Base-by-base conservation (phyloP, 2,797 vertebrate species). In the Manis javanica region DNA sequence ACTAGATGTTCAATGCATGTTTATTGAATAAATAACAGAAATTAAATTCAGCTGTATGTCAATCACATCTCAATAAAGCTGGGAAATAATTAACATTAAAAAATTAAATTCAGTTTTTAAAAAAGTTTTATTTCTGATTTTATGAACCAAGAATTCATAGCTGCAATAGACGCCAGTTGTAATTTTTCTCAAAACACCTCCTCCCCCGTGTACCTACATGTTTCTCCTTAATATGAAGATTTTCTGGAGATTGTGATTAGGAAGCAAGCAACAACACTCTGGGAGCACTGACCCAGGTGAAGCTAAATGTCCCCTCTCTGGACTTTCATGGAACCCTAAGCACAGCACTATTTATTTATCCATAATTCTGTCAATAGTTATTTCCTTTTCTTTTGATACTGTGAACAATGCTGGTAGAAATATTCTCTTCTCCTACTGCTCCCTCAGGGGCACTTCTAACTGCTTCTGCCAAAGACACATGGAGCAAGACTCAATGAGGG, bases 81-180 rank as follows among this genome's bases (percentile, higher is more conserved):
- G 29, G 11, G 19, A 42, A 53, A 42, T 39, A 82, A 49, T 34
- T 16, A 49, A 34, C 19, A 24, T 53, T n/a, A 64, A 7, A 79
- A 78, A 77, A 85, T 19, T 51, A 21, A 68, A 46, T 82, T 63
- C 39, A n/a, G 6, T 53, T 74, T 79, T 91, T 15, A 5, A 19
- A n/a, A 78, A 89, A 77, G 64, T 88, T 91, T 61, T 85, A 55
- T 59, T 63, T 55, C 55, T 86, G n/a, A 72, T 24, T 81, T 89
- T 78, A 64, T 91, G 49, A 42, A 83, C 31, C 63, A 66, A 72
- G 21, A 87, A 95, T 87, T 79, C 49, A 69, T 63, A 86, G 2
- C 46, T 87, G 16, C 9, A 68, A 72, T 31, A 63, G 57, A 96
- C 68, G 42, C 10, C 49, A 63, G 37, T 85, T 69, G n/a, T 39